phyloP scores from a whole-genome alignment of 2,113 vertebrate genomes.

The Aphelocoma coerulescens region DNA sequence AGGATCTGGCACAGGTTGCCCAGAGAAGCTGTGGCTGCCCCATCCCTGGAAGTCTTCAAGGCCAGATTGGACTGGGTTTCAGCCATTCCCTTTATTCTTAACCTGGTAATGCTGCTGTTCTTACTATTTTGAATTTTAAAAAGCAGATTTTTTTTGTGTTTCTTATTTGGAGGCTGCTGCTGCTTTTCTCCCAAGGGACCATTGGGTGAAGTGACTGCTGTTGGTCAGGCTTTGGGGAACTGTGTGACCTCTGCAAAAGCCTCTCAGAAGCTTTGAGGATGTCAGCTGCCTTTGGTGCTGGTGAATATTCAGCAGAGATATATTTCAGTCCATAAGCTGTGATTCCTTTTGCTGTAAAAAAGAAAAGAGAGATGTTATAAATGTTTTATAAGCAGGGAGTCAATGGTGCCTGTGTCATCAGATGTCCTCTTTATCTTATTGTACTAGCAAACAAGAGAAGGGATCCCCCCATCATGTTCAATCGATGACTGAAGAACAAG shows the following conservation, averaged over 20 bases:
- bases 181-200: background rate
- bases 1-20: background rate
- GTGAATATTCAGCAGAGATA: background rate
- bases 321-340: background rate
- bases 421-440: background rate
- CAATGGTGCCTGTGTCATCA: background rate
- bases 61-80: background rate
- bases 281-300: background rate
- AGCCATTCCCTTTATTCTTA: background rate
- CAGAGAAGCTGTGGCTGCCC: background rate
- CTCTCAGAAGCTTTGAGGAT: background rate
- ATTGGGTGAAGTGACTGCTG: background rate
- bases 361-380: background rate
- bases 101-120: background rate
- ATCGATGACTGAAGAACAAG: slow-evolving; percentile 39
- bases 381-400: slow-evolving; percentile 27
- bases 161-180: background rate
- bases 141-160: background rate
- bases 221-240: background rate
- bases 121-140: background rate
- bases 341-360: background rate
- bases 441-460: background rate
- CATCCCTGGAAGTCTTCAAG: background rate
- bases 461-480: background rate
- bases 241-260: background rate